These are phyloP conservation scores for Calliphora vomitoria DNA, from an alignment of 2,888 invertebrate genomes.

Conservation along the genomic window DNA sequence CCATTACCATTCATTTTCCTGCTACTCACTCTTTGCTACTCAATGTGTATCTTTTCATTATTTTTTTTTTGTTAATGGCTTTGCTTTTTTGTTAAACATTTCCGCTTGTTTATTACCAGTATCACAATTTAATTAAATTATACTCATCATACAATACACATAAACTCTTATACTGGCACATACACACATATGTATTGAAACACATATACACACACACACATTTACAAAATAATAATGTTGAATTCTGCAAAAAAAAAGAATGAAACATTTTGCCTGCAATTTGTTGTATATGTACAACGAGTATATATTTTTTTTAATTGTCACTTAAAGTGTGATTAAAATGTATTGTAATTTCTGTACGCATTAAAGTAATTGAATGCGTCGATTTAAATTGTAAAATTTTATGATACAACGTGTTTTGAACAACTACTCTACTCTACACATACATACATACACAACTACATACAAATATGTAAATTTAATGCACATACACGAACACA, in stretches of 20 bases:
- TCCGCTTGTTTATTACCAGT: slow-evolving; percentile 65
- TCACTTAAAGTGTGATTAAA: slow-evolving; percentile 80
- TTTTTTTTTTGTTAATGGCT: not conserved
- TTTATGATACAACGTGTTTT: slow-evolving; percentile 63
- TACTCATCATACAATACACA: slow-evolving; percentile 60
- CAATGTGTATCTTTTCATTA: not conserved
- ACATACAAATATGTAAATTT: not conserved
- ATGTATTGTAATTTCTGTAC: slow-evolving; percentile 73
- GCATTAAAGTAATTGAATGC: slow-evolving; percentile 74
- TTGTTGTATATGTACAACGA: not conserved
- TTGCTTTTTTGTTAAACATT: slow-evolving; percentile 42
- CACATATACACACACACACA: not conserved
- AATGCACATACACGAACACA: not conserved
- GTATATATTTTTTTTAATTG: slow-evolving; percentile 77
- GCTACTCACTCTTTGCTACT: not conserved
- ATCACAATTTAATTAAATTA: slow-evolving; percentile 71
- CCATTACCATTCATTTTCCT: slow-evolving; percentile 44
- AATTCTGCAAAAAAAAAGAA: slow-evolving; percentile 68
- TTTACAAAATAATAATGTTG: slow-evolving; percentile 19
- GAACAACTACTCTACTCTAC: slow-evolving; percentile 18
- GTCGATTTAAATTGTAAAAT: slow-evolving; percentile 74
- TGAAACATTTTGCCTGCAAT: slow-evolving; percentile 36
- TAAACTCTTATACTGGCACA: slow-evolving; percentile 31
- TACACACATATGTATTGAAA: not conserved
- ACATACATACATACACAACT: slow-evolving; percentile 4